phyloP scores from a whole-genome alignment of 2,113 vertebrate genomes.

The human (Homo sapiens) region GRCh38 chr9:106155001-106155500 shows the following conservation, averaged over 20 bases:
- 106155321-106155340: not conserved
- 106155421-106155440: not conserved
- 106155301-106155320: not conserved
- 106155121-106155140: not conserved
- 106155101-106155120: not conserved
- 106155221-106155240: not conserved
- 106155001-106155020: not conserved
- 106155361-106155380: not conserved
- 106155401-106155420: not conserved
- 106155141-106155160: not conserved
- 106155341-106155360: not conserved
- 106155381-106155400: not conserved
- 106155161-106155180: not conserved
- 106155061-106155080: not conserved
- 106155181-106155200: conserved; percentile 33
- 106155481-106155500: not conserved
- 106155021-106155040: not conserved
- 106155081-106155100: not conserved
- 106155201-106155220: not conserved
- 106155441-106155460: not conserved
- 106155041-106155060: not conserved
- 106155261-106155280: conserved; percentile 10
- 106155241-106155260: not conserved
- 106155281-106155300: not conserved
- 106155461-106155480: not conserved